phyloP scores from a whole-genome alignment of 1,140 invertebrate genomes.

The Chionoecetes opilio region DNA sequence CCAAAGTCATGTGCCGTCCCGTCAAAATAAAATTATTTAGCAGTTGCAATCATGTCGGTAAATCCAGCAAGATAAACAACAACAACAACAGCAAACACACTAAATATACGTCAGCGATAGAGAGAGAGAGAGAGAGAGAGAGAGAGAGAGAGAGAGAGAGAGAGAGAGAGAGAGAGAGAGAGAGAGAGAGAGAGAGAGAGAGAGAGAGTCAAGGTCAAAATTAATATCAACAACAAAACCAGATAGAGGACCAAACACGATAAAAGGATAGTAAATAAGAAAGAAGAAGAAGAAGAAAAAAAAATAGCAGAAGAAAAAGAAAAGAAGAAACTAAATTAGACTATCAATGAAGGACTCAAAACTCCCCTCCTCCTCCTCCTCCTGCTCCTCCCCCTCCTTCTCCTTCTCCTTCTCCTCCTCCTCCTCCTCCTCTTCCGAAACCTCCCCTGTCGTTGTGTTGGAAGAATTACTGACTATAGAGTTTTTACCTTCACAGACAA shows the following conservation, averaged over 20 bases:
- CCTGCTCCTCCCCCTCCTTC: background rate
- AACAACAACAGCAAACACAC: background rate
- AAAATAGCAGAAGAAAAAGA: background rate
- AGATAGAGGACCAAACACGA: background rate
- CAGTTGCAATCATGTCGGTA: background rate
- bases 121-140: background rate
- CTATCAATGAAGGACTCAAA: too few species aligned
- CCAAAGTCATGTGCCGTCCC: background rate
- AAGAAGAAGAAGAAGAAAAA: background rate
- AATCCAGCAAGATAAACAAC: background rate
- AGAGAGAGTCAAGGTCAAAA: background rate
- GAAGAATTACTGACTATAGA: too few species aligned
- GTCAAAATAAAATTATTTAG: background rate
- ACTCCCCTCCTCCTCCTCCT: background rate
- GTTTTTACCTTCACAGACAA: too few species aligned
- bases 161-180: conserved; percentile 38
- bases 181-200: background rate
- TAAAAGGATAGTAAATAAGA: background rate
- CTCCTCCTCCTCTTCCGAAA: too few species aligned
- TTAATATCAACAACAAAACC: background rate
- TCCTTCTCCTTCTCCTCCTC: too few species aligned
- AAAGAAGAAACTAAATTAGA: too few species aligned
- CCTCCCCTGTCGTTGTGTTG: too few species aligned
- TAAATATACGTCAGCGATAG: too few species aligned
- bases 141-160: background rate